phyloP scores from a whole-genome alignment of 35 echinoderm and acorn worm genomes.

The Apostichopus parvimensis region DNA sequence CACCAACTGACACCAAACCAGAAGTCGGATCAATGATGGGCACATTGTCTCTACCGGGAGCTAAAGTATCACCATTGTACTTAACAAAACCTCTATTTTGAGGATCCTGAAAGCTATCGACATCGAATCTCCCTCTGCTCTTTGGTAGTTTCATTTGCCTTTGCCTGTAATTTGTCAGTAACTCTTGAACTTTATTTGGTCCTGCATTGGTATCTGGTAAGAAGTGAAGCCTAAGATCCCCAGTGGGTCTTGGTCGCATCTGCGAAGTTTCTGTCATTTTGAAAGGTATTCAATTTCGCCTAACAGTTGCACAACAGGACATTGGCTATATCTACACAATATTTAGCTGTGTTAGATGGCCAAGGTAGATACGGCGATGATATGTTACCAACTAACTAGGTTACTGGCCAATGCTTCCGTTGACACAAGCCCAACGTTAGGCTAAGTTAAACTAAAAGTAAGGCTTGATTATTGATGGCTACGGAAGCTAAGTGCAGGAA shows the following conservation, averaged over 20 bases:
- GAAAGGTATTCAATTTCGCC: too few species aligned
- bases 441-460: too few species aligned
- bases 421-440: too few species aligned
- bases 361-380: too few species aligned
- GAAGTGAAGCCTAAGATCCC: constrained; percentile 78
- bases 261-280: constrained; percentile 71
- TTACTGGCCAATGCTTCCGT: too few species aligned
- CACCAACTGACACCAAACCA: constrained; percentile 82
- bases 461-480: too few species aligned
- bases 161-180: constrained; percentile 46
- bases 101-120: constrained; percentile 87
- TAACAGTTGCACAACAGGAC: too few species aligned
- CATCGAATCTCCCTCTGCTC: constrained; percentile 68
- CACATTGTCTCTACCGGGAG: constrained; percentile 77
- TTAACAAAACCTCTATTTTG: constrained; percentile 77
- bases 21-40: constrained; percentile 85
- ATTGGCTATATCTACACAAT: too few species aligned
- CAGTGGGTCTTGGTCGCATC: constrained; percentile 63
- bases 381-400: too few species aligned
- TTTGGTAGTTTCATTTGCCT: constrained; percentile 88
- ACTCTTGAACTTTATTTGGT: constrained; percentile 71
- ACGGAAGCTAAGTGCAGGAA: too few species aligned
- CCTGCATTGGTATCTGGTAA: constrained; percentile 84
- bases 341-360: too few species aligned
- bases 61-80: constrained; percentile 92